Base-by-base conservation (phyloP, 2,888 invertebrate genomes). In the Xestia xanthographa region DNA sequence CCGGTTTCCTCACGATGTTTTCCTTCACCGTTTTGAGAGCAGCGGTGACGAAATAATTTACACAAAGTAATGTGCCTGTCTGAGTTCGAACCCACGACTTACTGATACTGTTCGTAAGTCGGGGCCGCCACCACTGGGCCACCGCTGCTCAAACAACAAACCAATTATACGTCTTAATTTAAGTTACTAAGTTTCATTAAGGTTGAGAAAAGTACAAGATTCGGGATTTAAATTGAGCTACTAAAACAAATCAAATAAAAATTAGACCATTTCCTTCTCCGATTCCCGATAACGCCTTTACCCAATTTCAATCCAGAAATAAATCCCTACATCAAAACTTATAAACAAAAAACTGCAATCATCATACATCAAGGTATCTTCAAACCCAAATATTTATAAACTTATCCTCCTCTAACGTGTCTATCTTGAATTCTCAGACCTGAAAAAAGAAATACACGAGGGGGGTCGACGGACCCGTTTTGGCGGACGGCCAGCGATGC, bases 401-500 rank as follows among this genome's bases (percentile, higher is more conserved):
- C 85, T 71, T 43, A 71, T 50, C 69, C 78, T 62, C 78, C 83
- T 85, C 82, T 87, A 83, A 85, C 86, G 72, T 80, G 74, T 86
- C 85, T 84, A 83, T 82, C 78, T 72, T 45, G 63, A 78, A 88
- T 88, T 88, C 89, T 83, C 89, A 91, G 92, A 90, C 90, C 74
- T 75, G 71, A 89, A 86, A 89, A 89, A 89, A 87, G 83, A 87
- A 88, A 87, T 82, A 84, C 67, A 88, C 72, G 72, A 41, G 77
- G 79, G 80, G 88, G 92, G 92, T 92, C 94, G 90, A 90, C 90
- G 93, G 91, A 89, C 94, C 86, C 91, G 87, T 86, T 89, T 93
- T 94, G 94, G 94, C 93, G 85, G 77, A 69, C 75, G 84, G 91
- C 93, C 93, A 94, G 92, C 84, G 75, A 81, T 91, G 91, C 91